These are phyloP conservation scores for Spialia ferax DNA, from an alignment of 2,888 invertebrate species.

Conservation along the genomic window DNA sequence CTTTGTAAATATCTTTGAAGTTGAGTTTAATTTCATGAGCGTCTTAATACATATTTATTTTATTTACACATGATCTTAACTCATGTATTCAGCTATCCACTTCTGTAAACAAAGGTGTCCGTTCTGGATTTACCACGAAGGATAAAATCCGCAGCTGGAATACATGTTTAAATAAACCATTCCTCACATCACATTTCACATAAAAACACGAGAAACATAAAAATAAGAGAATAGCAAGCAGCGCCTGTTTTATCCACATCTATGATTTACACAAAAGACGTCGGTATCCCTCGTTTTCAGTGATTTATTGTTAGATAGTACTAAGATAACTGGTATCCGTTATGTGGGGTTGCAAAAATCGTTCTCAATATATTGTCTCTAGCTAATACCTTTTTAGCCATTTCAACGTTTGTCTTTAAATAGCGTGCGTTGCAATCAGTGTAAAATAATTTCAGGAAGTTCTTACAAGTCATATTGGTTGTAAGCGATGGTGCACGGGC, in stretches of 20 bases:
- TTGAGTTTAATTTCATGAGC: too few relatives aligned
- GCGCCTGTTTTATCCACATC: constrained; percentile 65
- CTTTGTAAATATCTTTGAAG: too few relatives aligned
- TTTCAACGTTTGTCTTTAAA: neutral
- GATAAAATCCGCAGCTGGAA: constrained; percentile 46
- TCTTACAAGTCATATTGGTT: too few relatives aligned
- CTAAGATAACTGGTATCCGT: constrained; percentile 28
- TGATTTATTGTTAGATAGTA: constrained; percentile 49
- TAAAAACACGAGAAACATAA: constrained; percentile 74
- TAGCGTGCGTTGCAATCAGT: too few relatives aligned
- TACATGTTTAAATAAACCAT: constrained; percentile 82
- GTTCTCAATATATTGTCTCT: neutral
- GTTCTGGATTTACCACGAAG: constrained; percentile 41
- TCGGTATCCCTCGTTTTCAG: constrained; percentile 57
- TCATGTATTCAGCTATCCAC: constrained; percentile 26
- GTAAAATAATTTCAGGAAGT: too few relatives aligned
- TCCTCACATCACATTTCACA: constrained; percentile 68
- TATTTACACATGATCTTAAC: too few relatives aligned
- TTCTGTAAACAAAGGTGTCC: constrained; percentile 41
- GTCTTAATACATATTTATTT: too few relatives aligned
- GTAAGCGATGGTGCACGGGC: too few relatives aligned
- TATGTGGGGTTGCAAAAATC: constrained; percentile 7
- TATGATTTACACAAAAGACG: constrained; percentile 72
- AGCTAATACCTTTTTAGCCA: neutral
- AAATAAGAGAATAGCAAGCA: constrained; percentile 69